Evolutionary conservation across 2,113 vertebrate genomes (phyloP).

Genomic region (Sminthopsis crassicaudata): DNA sequence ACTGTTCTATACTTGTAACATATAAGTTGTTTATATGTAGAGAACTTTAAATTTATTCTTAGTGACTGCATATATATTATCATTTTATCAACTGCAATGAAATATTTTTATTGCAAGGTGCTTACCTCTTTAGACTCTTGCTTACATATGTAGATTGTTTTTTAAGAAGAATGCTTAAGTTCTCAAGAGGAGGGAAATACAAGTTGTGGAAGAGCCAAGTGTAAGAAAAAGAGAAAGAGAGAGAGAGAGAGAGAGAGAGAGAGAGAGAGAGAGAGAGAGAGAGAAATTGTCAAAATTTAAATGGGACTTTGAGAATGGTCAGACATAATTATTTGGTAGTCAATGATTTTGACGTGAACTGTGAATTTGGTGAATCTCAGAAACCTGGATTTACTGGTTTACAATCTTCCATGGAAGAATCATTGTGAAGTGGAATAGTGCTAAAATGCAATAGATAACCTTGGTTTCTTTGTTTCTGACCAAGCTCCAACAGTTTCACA

Average conservation of each 20-base stretch:
- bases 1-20: not conserved
- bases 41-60: not conserved
- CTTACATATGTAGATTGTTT: not conserved
- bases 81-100: not conserved
- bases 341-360: not conserved
- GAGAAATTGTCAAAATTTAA: not conserved
- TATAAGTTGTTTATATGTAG: not conserved
- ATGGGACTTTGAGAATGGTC: not conserved
- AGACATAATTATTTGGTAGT: not conserved
- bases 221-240: too few relatives aligned
- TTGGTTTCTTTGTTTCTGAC: too few relatives aligned
- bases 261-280: too few relatives aligned
- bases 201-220: not conserved
- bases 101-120: not conserved
- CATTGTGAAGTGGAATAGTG: not conserved
- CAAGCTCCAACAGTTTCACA: too few relatives aligned
- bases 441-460: too few relatives aligned
- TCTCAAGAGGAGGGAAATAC: not conserved
- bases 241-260: too few relatives aligned
- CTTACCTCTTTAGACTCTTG: rapidly evolving
- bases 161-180: not conserved
- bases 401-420: not conserved
- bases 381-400: not conserved
- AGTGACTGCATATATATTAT: not conserved
- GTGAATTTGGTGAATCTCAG: not conserved